Percentiles rank a stretch among this genome's conserved stretches.
These are phyloP conservation scores for Ceratoteleas bidentatus DNA, from an alignment of 1,140 invertebrate genomes.

Conservation along the genomic window DNA sequence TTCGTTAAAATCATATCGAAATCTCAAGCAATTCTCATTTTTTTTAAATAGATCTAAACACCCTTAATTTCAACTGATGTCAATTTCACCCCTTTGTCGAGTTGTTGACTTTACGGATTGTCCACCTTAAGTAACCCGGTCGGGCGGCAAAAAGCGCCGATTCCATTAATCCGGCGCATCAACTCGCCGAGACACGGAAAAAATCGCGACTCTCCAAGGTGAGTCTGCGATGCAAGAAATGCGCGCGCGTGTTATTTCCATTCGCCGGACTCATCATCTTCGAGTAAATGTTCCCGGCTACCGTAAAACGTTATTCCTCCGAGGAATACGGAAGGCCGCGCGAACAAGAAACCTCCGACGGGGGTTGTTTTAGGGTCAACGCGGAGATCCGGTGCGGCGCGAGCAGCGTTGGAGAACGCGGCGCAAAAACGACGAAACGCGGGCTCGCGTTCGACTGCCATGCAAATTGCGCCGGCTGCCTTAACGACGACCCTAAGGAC, in stretches of 20 bases:
- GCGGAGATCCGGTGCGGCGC: slow-evolving; percentile 1
- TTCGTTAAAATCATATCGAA: too few relatives aligned
- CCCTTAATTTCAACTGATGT: too few relatives aligned
- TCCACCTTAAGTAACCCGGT: slow-evolving; percentile 47
- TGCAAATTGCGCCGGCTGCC: slow-evolving; percentile 25
- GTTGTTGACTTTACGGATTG: too few relatives aligned
- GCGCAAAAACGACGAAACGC: slow-evolving; percentile 7
- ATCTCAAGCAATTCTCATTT: too few relatives aligned
- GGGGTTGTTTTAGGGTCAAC: slow-evolving; percentile 14
- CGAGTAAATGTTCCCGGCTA: slow-evolving; percentile 36
- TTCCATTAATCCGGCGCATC: slow-evolving; percentile 44
- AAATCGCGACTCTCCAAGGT: slow-evolving; percentile 44
- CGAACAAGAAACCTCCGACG: slow-evolving; percentile 39
- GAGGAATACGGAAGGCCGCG: slow-evolving; percentile 35
- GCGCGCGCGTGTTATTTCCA: slow-evolving; percentile 43
- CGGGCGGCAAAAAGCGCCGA: slow-evolving; percentile 39
- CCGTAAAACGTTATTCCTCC: slow-evolving; percentile 33
- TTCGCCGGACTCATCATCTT: slow-evolving; percentile 49
- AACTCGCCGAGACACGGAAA: slow-evolving; percentile 20
- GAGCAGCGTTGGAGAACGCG: neutral
- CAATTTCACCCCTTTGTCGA: too few relatives aligned
- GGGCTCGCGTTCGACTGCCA: slow-evolving; percentile 39
- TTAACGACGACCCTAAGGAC: slow-evolving; percentile 33
- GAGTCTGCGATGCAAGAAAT: slow-evolving; percentile 44
- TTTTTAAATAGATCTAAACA: too few relatives aligned